phyloP scores from a whole-genome alignment of 2,888 invertebrate species.

The Idaea biselata region DNA sequence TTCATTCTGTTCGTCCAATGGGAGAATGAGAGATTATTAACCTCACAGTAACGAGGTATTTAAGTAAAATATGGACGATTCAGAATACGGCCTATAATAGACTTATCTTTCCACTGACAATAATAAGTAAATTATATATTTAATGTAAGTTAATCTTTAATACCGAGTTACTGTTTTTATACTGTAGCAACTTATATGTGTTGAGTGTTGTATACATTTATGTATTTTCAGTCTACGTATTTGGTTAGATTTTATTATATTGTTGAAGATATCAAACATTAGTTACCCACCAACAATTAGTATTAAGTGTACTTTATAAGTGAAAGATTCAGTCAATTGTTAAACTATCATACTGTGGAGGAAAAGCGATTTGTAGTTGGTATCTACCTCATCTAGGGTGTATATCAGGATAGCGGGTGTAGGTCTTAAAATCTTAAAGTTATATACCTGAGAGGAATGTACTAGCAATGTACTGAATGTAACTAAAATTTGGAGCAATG shows the following conservation, averaged over 20 bases:
- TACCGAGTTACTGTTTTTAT: conserved; percentile 26
- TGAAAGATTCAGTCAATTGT: background rate
- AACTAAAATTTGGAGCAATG: no score
- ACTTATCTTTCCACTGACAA: background rate
- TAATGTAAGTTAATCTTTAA: conserved; percentile 35
- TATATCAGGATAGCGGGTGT: no score
- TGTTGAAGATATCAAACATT: conserved; percentile 40
- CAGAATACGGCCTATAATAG: background rate
- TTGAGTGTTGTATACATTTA: conserved; percentile 45
- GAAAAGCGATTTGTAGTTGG: background rate
- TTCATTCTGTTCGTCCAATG: no score
- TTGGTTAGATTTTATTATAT: conserved; percentile 37
- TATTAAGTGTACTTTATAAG: conserved; percentile 22
- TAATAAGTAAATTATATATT: conserved; percentile 55
- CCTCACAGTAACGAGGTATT: no score
- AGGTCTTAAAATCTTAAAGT: no score
- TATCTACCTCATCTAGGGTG: no score
- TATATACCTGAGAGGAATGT: no score
- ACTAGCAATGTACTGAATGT: no score
- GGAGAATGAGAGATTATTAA: no score
- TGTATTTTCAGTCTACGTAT: conserved; percentile 35
- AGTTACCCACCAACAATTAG: conserved; percentile 51
- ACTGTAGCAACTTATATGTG: conserved; percentile 36
- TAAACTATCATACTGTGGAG: background rate
- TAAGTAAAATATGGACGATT: background rate